Evolutionary conservation across 1,140 invertebrate species (phyloP).

Genomic region (Drosophila varians): DNA sequence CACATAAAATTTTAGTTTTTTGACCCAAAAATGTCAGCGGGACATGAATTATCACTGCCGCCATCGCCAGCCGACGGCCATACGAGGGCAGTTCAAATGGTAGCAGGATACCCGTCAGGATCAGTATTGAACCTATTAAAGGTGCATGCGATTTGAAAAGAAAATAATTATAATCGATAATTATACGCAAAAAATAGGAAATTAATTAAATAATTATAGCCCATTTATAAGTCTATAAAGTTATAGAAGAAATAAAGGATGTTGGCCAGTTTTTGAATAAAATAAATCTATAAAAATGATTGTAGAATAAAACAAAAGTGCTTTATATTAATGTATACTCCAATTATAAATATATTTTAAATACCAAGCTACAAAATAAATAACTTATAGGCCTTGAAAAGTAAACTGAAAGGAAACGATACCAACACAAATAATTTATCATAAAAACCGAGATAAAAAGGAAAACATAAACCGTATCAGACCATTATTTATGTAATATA

Average conservation of each 20-base stretch:
- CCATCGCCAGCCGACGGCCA: slow-evolving; percentile 52
- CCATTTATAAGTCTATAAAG: background rate
- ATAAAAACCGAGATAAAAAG: background rate
- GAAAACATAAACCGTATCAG: background rate
- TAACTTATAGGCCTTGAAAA: background rate
- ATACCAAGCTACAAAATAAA: too few relatives aligned
- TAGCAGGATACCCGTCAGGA: background rate
- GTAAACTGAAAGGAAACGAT: background rate
- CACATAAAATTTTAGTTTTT: slow-evolving; percentile 82
- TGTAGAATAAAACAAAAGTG: too few relatives aligned
- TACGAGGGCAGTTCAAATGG: slow-evolving; percentile 22
- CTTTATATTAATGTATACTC: too few relatives aligned
- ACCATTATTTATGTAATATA: background rate
- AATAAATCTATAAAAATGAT: too few relatives aligned
- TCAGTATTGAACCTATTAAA: background rate
- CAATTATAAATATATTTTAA: too few relatives aligned
- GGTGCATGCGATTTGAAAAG: background rate
- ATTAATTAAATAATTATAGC: too few relatives aligned
- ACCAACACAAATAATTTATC: background rate
- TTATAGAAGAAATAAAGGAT: too few relatives aligned
- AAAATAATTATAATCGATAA: background rate
- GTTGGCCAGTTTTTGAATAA: too few relatives aligned
- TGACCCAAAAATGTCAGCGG: slow-evolving; percentile 82
- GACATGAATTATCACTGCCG: slow-evolving; percentile 79
- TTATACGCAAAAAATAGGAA: too few relatives aligned